Conservation (phyloP, 2,888 invertebrate genomes). For the Thumatha senex region DNA sequence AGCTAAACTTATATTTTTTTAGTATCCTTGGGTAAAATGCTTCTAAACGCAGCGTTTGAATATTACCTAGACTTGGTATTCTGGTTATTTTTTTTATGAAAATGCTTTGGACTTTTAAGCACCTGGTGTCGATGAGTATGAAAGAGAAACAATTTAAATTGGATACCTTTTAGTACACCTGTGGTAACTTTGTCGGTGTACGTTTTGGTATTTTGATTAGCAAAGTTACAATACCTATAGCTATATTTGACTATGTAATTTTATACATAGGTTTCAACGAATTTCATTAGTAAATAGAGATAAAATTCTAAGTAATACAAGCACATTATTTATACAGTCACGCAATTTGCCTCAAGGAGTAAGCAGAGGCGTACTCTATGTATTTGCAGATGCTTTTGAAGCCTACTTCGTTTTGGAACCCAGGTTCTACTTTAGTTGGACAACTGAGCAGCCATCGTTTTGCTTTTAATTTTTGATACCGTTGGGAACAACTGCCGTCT, state of each 20-base stretch:
- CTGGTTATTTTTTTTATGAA: background rate
- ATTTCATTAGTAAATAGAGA: background rate
- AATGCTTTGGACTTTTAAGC: background rate
- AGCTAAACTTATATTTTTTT: background rate
- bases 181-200: background rate
- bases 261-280: no score
- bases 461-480: no score
- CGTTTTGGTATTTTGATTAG: background rate
- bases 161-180: background rate
- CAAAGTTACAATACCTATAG: background rate
- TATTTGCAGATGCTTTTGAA: no score
- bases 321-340: no score
- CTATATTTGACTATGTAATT: no score
- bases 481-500: no score
- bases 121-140: background rate
- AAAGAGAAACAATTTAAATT: background rate
- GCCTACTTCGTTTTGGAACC: no score
- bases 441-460: no score
- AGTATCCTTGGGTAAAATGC: background rate
- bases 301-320: no score
- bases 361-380: no score
- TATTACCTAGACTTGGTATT: background rate
- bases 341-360: no score
- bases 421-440: no score
- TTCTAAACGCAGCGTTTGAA: background rate